Percentiles rank a stretch among this genome's conserved stretches.
Evolutionary conservation across 2,797 vertebrate species (phyloP).

Genomic region (Tenualosa thibaudeaui): DNA sequence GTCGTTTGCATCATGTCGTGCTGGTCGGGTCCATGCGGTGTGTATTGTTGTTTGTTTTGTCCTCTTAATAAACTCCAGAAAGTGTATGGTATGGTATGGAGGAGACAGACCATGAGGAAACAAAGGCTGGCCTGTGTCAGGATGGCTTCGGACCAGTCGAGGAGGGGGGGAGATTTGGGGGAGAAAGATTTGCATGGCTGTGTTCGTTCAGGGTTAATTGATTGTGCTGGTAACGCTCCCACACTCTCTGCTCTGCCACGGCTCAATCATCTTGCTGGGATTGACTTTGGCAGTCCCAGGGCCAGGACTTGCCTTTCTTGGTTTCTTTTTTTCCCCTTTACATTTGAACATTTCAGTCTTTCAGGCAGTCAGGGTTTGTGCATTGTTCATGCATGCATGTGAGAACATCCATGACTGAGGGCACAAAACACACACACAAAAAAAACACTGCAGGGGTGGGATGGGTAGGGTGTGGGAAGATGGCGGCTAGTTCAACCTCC

Average conservation of each 20-base stretch:
- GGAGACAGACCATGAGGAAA: conserved; percentile 35
- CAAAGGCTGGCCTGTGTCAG: conserved; percentile 49
- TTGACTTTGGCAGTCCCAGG: conserved; percentile 43
- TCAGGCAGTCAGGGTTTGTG: conserved; percentile 2
- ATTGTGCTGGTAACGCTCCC: conserved; percentile 7
- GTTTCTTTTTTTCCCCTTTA: conserved; percentile 35
- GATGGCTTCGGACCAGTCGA: background rate
- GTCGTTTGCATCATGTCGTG: background rate
- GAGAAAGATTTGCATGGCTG: background rate
- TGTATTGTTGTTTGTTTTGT: conserved; percentile 18
- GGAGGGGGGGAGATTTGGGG: background rate
- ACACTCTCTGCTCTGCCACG: background rate
- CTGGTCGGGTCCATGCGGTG: background rate
- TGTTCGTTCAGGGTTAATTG: conserved; percentile 26
- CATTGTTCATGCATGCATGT: conserved; percentile 25
- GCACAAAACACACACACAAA: background rate
- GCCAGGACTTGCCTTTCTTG: conserved; percentile 38
- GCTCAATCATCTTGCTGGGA: conserved; percentile 32
- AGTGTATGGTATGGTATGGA: conserved; percentile 17
- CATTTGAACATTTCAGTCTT: background rate
- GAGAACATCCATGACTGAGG: conserved; percentile 11
- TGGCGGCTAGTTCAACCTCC: background rate
- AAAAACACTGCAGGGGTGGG: background rate
- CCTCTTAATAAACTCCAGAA: conserved; percentile 9
- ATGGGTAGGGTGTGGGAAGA: background rate